Evolutionary conservation across 1,140 invertebrate genomes (phyloP), one percentile per base, ranked within the genome.

Genomic region (Euwallacea similis): DNA sequence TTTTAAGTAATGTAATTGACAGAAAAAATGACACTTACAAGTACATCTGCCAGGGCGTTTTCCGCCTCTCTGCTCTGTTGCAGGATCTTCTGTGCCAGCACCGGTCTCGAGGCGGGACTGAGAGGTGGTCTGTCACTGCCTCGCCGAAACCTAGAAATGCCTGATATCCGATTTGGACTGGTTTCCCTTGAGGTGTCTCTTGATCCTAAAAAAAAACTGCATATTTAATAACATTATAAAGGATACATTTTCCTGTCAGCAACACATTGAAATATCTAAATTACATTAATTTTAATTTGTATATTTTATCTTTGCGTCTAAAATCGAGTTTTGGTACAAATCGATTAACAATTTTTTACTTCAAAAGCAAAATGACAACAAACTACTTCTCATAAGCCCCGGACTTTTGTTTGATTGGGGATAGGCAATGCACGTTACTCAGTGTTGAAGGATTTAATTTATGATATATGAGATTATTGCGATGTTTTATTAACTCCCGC

Each of bases 51-150:
- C 42, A 95, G 79, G 0, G 91, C 89, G 63, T 87, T 89, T 83
- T 97, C 95, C 0, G 94, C 93, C 81, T 97, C 95, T n/a, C 91
- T 84, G 54, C 91, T 94, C 76, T 95, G 93, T 71, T 93, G 90
- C 46, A 97, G 82, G 72, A 96, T 90, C 63, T 92, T 89, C 71
- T 96, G 90, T 0, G 93, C 90, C 82, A 92, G 88, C 0, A 91
- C 87, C 44, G 86, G 90, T 79, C 85, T 86, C 68, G 79, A 84
- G 53, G 79, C 79, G 15, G 78, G 86, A 82, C 80, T 86, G 73
- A 68, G 79, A 75, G 83, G 82, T 21, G 85, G 85, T 47, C 82
- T 85, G 46, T 88, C 87, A 6, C 79, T 80, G 33, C 77, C 83
- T 76, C 77, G 82, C 75, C 86, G 83, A 59, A 78, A 77, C 59